Evolutionary conservation across 2,797 vertebrate species (phyloP).

Genomic region (Anabacerthia variegaticeps): DNA sequence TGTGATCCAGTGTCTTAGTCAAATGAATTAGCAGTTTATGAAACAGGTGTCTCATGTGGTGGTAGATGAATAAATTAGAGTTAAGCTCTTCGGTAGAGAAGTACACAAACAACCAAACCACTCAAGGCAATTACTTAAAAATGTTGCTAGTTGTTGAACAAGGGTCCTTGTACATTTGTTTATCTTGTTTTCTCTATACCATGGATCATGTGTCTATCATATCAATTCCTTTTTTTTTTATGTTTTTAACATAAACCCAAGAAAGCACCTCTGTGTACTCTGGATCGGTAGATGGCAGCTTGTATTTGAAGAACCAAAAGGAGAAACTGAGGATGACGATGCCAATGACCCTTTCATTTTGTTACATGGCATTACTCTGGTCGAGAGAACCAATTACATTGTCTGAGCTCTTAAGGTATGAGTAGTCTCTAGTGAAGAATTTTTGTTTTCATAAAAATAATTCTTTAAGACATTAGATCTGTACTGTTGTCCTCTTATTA

Average conservation of each 20-base stretch:
- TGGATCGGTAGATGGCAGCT: constrained; percentile 78
- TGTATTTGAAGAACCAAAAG: constrained; percentile 59
- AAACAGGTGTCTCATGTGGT: neutral
- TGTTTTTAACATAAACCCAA: constrained; percentile 1
- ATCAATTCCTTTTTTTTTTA: neutral
- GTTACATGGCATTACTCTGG: constrained; percentile 89
- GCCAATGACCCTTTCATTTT: constrained; percentile 87
- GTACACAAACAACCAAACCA: neutral
- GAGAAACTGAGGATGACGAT: constrained; percentile 78
- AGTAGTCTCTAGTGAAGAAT: neutral
- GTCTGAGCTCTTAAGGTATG: constrained; percentile 89
- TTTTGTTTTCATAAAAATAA: neutral
- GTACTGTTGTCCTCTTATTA: neutral
- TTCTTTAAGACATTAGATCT: neutral
- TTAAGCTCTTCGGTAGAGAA: neutral
- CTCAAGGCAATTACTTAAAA: neutral
- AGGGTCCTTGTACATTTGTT: neutral
- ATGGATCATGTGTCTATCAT: neutral
- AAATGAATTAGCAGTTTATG: neutral
- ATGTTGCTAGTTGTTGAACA: neutral
- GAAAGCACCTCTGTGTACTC: constrained; percentile 69
- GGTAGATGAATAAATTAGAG: neutral
- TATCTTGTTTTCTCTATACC: neutral
- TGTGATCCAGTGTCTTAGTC: neutral
- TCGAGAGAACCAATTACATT: constrained; percentile 84